Evolutionary conservation across 1,140 invertebrate species (phyloP).

Genomic region (Calliopsis andreniformis): DNA sequence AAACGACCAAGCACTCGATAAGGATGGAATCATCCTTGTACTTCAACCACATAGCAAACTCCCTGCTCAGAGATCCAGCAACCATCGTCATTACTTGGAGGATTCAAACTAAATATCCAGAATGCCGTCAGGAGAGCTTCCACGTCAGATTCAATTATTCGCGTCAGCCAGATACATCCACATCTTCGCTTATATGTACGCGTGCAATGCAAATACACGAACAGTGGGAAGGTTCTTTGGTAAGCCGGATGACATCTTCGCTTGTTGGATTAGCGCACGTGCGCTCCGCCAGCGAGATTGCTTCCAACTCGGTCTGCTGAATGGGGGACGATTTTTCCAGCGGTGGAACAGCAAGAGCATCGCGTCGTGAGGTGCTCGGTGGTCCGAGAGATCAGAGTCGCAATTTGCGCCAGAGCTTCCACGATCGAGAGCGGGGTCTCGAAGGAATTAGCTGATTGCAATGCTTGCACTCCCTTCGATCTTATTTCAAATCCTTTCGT

Average conservation of each 20-base stretch:
- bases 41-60: too few relatives aligned
- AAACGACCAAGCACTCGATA: too few relatives aligned
- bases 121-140: not conserved
- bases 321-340: conserved; percentile 13
- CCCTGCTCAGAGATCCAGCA: not conserved
- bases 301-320: not conserved
- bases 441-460: not conserved
- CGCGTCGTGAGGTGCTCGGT: not conserved
- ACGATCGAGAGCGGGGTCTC: not conserved
- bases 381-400: not conserved
- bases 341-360: not conserved
- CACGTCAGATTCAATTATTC: conserved; percentile 35
- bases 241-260: conserved; percentile 25
- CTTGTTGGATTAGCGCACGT: conserved; percentile 40
- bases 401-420: not conserved
- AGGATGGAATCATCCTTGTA: too few relatives aligned
- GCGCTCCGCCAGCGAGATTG: conserved; percentile 33
- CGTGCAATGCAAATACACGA: conserved; percentile 26
- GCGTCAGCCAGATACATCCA: conserved; percentile 10
- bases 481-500: too few relatives aligned
- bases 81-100: not conserved
- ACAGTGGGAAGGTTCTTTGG: not conserved
- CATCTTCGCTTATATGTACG: not conserved
- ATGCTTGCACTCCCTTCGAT: not conserved
- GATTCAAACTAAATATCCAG: conserved; percentile 26